Evolutionary conservation across 2,888 invertebrate species (phyloP), one percentile per base, ranked within the genome.

Genomic region (Heliconius ethilla): DNA sequence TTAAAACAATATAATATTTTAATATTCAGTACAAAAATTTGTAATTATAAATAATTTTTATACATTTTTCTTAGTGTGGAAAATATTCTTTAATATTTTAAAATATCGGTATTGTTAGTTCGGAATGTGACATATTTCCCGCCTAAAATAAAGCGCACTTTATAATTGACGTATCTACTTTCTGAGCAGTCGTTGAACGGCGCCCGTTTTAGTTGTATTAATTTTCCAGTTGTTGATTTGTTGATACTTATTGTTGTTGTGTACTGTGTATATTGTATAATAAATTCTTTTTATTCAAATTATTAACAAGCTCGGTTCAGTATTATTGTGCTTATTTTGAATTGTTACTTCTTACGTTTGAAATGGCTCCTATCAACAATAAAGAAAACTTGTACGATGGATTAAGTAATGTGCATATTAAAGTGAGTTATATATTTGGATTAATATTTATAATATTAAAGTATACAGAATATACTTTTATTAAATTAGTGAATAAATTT

Each of bases 381-480:
- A 94, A 95, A 81, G 94, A 95, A 87, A 95, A 95, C 83, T 82
- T 94, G 18, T 86, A 87, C 82, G 90, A 87, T 80, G 90, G 88
- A 76, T 84, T 92, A 40, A 91, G 87, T 85, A 92, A 90, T 80
- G 89, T 93, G 79, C 90, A 93, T 80, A 89, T 94, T 63, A 94
- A 93, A 92, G 95, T 94, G 86, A 85, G 89, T 84, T 63, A 72
- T 66, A 75, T n/a, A 73, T 65, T 37, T 67, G n/a, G 29, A 62
- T 40, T 67, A 5, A 22, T 3, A 67, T 51, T 22, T 59, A 59
- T 15, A 55, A 15, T 72, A 29, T 25, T 37, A 18, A 29, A 59
- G n/a, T 22, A 59, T 29, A 29, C 29, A 29, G 29, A 29, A 29
- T 29, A 29, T 29, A 29, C 29, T 29, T 29, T 29, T 29, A 29